These are phyloP conservation scores for Hemaris fuciformis DNA, from an alignment of 2,888 invertebrate genomes.

Conservation along the genomic window DNA sequence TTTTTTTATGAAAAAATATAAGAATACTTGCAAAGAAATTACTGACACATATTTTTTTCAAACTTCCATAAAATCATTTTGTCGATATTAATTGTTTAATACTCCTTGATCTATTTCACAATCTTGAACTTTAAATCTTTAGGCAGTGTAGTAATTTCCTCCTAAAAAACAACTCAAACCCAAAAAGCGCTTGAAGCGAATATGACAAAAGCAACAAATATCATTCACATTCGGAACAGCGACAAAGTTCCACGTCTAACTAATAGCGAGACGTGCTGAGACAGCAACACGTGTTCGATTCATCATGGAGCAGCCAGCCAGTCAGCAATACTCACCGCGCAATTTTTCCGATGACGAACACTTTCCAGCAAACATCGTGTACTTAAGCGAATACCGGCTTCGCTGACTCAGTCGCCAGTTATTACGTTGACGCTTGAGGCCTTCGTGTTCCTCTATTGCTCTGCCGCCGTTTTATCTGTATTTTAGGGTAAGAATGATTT, in stretches of 20 bases:
- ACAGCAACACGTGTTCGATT: conserved; percentile 33
- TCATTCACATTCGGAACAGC: neutral
- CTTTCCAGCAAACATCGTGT: conserved; percentile 41
- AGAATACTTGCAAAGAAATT: too few relatives aligned
- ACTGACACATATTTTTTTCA: too few relatives aligned
- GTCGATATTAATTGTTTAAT: too few relatives aligned
- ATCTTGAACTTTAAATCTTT: too few relatives aligned
- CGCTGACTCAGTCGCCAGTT: conserved; percentile 42
- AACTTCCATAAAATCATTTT: too few relatives aligned
- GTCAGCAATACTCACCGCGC: conserved; percentile 41
- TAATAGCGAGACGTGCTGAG: conserved; percentile 21
- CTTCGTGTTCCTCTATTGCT: neutral
- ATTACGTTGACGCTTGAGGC: conserved; percentile 27
- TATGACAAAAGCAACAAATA: neutral
- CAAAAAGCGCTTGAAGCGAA: neutral
- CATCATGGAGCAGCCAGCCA: conserved; percentile 36
- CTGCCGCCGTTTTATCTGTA: neutral
- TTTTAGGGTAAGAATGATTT: neutral
- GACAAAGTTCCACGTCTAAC: conserved; percentile 7
- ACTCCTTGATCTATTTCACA: too few relatives aligned
- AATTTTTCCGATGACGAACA: conserved; percentile 63
- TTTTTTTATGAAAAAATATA: too few relatives aligned
- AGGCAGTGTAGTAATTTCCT: neutral
- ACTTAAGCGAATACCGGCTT: conserved; percentile 22
- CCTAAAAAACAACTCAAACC: neutral